Evolutionary conservation across 2,888 invertebrate genomes (phyloP).

Genomic region (Boloria selene): DNA sequence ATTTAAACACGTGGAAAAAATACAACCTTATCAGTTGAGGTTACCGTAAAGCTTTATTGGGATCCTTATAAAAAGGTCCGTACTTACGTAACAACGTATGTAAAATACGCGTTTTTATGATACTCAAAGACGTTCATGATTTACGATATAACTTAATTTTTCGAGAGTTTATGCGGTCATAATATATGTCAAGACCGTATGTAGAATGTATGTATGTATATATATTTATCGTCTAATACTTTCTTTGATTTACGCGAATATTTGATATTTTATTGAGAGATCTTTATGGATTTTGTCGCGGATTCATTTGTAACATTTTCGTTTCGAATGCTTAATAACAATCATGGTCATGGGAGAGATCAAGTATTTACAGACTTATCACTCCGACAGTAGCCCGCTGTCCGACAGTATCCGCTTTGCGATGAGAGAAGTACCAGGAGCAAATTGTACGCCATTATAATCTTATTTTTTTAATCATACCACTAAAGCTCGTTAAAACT

Average conservation of each 20-base stretch:
- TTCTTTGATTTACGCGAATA: too few species aligned
- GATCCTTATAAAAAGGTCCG: conserved; percentile 1
- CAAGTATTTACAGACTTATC: too few species aligned
- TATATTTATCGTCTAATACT: neutral
- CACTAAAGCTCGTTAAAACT: too few species aligned
- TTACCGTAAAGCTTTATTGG: conserved; percentile 8
- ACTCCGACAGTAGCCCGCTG: too few species aligned
- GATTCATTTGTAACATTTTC: too few species aligned
- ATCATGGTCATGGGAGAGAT: too few species aligned
- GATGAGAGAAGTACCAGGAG: too few species aligned
- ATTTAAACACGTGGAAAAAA: neutral
- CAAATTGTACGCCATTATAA: too few species aligned
- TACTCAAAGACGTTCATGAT: conserved; percentile 27
- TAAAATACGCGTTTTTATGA: conserved; percentile 19
- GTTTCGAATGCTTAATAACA: too few species aligned
- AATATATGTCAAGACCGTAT: neutral
- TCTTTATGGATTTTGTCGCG: too few species aligned
- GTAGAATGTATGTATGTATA: neutral
- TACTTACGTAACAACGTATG: conserved; percentile 15
- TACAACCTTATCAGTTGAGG: neutral
- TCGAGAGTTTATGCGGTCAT: conserved; percentile 18
- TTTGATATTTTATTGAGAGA: too few species aligned
- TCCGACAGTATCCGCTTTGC: too few species aligned
- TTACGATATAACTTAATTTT: conserved; percentile 33
- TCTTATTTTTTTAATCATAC: neutral